These are phyloP conservation scores for Chymomyza procnemis DNA, from an alignment of 2,888 invertebrate species.

Conservation along the genomic window DNA sequence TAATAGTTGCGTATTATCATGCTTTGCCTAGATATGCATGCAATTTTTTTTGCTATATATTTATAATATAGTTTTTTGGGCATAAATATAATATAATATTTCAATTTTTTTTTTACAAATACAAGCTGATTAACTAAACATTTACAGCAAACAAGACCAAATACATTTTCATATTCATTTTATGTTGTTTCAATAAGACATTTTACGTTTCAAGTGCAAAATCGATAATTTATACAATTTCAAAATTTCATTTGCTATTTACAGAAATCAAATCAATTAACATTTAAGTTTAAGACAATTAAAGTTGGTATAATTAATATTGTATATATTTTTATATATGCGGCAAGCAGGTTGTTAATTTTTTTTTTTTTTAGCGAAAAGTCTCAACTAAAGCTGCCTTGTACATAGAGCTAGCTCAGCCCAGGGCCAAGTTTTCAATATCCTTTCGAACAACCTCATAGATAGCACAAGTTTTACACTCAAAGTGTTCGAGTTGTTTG, in stretches of 20 bases:
- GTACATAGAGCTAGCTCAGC: no score
- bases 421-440: conserved; percentile 8
- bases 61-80: neutral
- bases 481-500: conserved; percentile 58
- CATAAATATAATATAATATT: neutral
- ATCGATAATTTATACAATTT: conserved; percentile 44
- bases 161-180: neutral
- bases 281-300: neutral
- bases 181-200: neutral
- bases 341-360: conserved; percentile 40
- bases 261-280: neutral
- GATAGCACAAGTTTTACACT: conserved; percentile 59
- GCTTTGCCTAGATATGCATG: neutral
- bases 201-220: conserved; percentile 23
- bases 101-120: conserved; percentile 6
- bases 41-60: neutral
- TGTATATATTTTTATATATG: conserved; percentile 19
- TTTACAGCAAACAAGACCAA: neutral
- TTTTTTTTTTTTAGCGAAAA: conserved; percentile 15
- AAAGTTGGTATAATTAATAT: conserved; percentile 30
- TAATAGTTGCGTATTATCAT: conserved; percentile 2
- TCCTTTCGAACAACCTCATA: conserved; percentile 18
- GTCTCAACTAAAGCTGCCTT: conserved; percentile 51
- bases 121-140: neutral
- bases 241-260: conserved; percentile 14